Evolutionary conservation across 2,113 vertebrate species (phyloP).

Genomic region (Channa argus): DNA sequence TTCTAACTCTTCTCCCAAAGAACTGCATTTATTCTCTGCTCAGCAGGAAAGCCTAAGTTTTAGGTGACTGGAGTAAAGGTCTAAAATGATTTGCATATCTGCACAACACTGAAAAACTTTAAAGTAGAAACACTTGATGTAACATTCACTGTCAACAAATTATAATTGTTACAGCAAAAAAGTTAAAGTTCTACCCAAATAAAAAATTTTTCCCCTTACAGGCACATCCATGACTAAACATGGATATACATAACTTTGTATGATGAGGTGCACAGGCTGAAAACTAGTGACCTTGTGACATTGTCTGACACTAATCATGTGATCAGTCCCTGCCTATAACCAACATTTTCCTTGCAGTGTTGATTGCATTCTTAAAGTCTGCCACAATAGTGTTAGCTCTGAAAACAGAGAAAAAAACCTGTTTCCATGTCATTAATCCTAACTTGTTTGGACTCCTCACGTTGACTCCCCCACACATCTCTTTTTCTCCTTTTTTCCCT

Average conservation of each 20-base stretch:
- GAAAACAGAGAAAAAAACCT: constrained; percentile 56
- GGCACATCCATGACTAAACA: constrained; percentile 13
- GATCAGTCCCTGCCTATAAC: constrained; percentile 48
- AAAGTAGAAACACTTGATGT: constrained; percentile 45
- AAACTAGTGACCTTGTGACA: constrained; percentile 34
- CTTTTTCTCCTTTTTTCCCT: constrained; percentile 49
- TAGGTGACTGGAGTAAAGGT: constrained; percentile 71
- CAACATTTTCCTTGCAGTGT: constrained; percentile 60
- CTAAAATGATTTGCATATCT: constrained; percentile 63
- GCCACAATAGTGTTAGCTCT: constrained; percentile 60
- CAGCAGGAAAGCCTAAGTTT: constrained; percentile 61
- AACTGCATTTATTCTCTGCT: constrained; percentile 55
- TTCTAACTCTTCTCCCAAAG: constrained; percentile 85
- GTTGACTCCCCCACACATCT: constrained; percentile 64
- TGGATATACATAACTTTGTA: constrained; percentile 23
- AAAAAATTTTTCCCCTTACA: constrained; percentile 10
- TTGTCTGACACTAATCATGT: constrained; percentile 48
- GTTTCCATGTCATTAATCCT: constrained; percentile 68
- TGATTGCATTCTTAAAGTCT: constrained; percentile 72
- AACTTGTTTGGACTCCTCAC: constrained; percentile 75
- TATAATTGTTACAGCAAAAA: constrained; percentile 34
- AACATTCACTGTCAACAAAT: constrained; percentile 35
- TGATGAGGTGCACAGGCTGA: constrained; percentile 31
- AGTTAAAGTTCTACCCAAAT: constrained; percentile 16
- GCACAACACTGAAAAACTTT: constrained; percentile 46